phyloP scores from a whole-genome alignment of 2,888 invertebrate species.

The Lasioglossum vierecki region DNA sequence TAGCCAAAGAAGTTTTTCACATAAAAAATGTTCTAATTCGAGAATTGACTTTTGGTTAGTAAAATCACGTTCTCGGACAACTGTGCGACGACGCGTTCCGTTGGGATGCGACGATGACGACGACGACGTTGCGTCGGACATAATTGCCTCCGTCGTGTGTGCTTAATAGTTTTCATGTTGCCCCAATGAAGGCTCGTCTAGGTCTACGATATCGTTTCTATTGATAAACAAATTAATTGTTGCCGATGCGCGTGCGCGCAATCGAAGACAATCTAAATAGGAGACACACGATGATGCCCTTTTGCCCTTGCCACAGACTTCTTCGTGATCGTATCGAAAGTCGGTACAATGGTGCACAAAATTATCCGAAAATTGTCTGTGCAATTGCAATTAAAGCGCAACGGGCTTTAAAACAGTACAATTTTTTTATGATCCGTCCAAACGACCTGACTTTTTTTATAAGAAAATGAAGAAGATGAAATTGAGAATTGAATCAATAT shows the following conservation, averaged over 20 bases:
- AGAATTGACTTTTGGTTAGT: too few species aligned
- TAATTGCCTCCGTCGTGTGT: conserved; percentile 50
- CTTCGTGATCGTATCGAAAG: not conserved
- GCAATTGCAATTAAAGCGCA: too few species aligned
- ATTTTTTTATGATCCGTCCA: too few species aligned
- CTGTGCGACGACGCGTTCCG: conserved; percentile 9
- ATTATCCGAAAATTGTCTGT: not conserved
- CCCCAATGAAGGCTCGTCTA: conserved; percentile 60
- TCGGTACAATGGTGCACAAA: not conserved
- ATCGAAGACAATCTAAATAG: conserved; percentile 45
- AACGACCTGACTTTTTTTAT: too few species aligned
- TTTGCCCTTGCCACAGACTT: conserved; percentile 24
- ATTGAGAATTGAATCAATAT: too few species aligned
- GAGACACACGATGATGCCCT: not conserved
- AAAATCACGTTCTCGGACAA: too few species aligned
- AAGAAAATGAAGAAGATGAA: too few species aligned
- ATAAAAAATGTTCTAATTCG: too few species aligned
- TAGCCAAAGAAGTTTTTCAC: too few species aligned
- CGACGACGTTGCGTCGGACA: conserved; percentile 33
- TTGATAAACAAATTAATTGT: conserved; percentile 76
- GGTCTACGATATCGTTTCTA: conserved; percentile 61
- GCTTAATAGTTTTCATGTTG: conserved; percentile 45
- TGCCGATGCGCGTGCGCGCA: conserved; percentile 36
- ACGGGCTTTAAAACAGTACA: too few species aligned
- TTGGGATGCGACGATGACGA: not conserved